Evolutionary conservation across 2,113 vertebrate genomes (phyloP), one percentile per base, ranked within the genome.

Genomic region (Alexandromys fortis): DNA sequence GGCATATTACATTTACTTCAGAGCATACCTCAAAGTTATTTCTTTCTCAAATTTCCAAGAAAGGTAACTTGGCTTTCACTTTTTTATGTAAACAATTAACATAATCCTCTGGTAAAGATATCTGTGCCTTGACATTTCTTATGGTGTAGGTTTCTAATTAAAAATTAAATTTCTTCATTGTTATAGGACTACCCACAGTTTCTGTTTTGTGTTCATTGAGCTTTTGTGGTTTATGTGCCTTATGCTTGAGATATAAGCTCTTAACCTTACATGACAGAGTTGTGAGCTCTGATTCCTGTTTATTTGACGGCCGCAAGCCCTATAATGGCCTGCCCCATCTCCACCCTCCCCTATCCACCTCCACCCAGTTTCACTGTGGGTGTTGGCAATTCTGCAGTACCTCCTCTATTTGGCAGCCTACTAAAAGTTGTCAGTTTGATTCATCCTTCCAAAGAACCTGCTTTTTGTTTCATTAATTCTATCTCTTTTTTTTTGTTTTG

Each of bases 21-120:
- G 9, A 81, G 35, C 92, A 78, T 75, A 21, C 42, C 0, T 85
- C 24, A 24, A 12, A 96, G 68, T 13, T 63, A 4, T 87, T 91
- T 65, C 5, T 16, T 86, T 67, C 49, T 87, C 42, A 58, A 52
- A 61, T 90, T 75, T 94, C 89, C 83, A 73, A 5, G 70, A 75
- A 83, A 86, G 7, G 91, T 49, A 86, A 94, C 86, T 87, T 86
- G 1, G 10, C 63, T 35, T 42, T 95, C 30, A 81, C 35, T 30
- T 72, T 72, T 86, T 72, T 91, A 47, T 89, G 47, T 86, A 91
- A 88, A 68, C 3, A 75, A 75, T 70, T 77, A 76, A 45, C 38
- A 86, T 28, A 89, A 73, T 95, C 81, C n/a, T 92, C 52, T 45
- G 85, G 26, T 79, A 65, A 94, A 96, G 90, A 7, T 61, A 82